Evolutionary conservation across 35 echinoderm and acorn worm species (phyloP).

Genomic region (Eucidaris tribuloides): DNA sequence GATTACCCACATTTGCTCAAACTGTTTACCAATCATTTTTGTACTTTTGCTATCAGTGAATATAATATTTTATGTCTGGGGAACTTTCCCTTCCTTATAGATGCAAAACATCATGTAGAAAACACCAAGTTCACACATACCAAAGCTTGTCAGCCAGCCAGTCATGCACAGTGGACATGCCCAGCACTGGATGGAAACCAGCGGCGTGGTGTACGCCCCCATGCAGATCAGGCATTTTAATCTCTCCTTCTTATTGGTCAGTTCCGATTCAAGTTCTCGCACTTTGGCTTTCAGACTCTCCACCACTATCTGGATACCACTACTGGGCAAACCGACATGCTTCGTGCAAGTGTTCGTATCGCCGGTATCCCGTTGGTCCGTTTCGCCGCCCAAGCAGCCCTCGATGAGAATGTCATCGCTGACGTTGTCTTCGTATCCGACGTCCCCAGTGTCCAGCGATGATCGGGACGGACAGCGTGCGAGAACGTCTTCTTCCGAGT

Average conservation of each 20-base stretch:
- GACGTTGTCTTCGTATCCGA: constrained; percentile 7
- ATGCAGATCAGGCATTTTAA: constrained; percentile 18
- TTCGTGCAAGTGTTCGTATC: background rate
- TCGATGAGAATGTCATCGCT: constrained; percentile 1
- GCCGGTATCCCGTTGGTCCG: background rate
- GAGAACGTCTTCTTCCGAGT: constrained; percentile 55
- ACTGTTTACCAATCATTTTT: too few species aligned
- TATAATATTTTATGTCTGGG: too few species aligned
- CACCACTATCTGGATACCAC: background rate
- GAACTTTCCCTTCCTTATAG: too few species aligned
- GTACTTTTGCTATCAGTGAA: too few species aligned
- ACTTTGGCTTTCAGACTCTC: constrained; percentile 24
- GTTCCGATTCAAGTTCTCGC: background rate
- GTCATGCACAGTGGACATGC: constrained; percentile 25
- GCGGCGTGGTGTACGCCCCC: constrained; percentile 2
- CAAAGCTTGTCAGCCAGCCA: constrained; percentile 12
- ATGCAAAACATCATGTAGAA: too few species aligned
- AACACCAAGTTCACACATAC: background rate
- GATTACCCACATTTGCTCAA: too few species aligned
- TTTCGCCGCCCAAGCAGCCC: background rate
- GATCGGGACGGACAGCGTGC: constrained; percentile 14
- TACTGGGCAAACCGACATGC: background rate
- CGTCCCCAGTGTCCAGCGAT: background rate
- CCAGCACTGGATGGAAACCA: constrained; percentile 25
- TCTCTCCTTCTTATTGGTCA: background rate